Evolutionary conservation across 2,113 vertebrate species (phyloP).

Genomic region (Ictalurus punctatus): DNA sequence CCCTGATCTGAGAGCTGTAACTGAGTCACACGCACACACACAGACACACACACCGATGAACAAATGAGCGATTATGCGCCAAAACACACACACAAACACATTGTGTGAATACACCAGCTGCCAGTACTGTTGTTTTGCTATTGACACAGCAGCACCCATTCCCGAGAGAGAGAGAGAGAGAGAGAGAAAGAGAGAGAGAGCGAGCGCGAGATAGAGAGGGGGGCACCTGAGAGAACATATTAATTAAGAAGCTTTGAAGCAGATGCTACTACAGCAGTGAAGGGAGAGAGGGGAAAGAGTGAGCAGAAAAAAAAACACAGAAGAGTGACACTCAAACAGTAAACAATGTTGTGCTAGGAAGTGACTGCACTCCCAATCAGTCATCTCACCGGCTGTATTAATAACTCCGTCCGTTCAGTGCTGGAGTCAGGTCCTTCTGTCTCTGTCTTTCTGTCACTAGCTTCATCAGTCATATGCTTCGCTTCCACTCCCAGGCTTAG

Average conservation of each 20-base stretch:
- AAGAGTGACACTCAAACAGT: conserved; percentile 5
- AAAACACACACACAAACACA: conserved; percentile 50
- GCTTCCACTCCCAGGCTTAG: neutral
- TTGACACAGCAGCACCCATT: conserved; percentile 57
- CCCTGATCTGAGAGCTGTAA: conserved; percentile 38
- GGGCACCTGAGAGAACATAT: conserved; percentile 45
- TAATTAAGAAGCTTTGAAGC: conserved; percentile 54
- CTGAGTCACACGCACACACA: conserved; percentile 23
- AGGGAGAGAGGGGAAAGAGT: neutral
- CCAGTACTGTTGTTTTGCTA: conserved; percentile 68
- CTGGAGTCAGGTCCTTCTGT: neutral
- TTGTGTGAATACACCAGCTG: conserved; percentile 64
- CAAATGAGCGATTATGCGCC: conserved; percentile 49
- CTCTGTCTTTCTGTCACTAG: conserved; percentile 5
- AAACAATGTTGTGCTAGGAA: conserved; percentile 43
- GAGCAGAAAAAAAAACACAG: conserved; percentile 27
- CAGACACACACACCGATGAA: conserved; percentile 45
- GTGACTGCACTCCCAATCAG: conserved; percentile 43
- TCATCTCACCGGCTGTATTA: conserved; percentile 39
- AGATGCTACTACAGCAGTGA: conserved; percentile 18
- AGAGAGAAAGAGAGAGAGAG: conserved; percentile 53
- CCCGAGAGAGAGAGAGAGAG: conserved; percentile 54
- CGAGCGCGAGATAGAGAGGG: conserved; percentile 47
- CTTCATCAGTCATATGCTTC: neutral
- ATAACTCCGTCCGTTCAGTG: neutral